phyloP scores from a whole-genome alignment of 2,888 invertebrate genomes.

The Dolichomitus sp. region DNA sequence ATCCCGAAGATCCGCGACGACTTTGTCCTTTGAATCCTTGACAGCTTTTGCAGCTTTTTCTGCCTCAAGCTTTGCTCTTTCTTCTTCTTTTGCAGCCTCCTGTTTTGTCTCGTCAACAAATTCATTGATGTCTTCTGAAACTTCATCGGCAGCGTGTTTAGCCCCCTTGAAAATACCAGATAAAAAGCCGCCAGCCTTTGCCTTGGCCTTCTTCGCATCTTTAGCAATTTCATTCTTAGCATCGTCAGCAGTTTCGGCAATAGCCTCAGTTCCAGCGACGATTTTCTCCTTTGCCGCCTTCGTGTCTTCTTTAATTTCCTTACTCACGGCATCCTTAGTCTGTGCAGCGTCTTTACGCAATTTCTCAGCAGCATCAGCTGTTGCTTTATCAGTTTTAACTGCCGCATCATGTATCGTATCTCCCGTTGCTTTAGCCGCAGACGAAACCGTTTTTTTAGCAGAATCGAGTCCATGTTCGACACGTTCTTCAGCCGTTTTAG shows the following conservation, averaged over 20 bases:
- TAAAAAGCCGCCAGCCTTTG: slow-evolving; percentile 71
- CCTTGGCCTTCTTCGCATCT: slow-evolving; percentile 71
- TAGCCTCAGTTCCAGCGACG: slow-evolving; percentile 49
- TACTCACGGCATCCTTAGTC: slow-evolving; percentile 66
- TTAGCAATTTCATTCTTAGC: slow-evolving; percentile 64
- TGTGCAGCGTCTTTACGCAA: slow-evolving; percentile 50
- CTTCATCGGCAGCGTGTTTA: slow-evolving; percentile 72
- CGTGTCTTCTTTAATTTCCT: slow-evolving; percentile 68
- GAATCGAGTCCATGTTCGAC: slow-evolving; percentile 79
- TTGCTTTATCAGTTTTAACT: slow-evolving; percentile 49
- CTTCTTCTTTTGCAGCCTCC: slow-evolving; percentile 60
- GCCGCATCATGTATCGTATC: slow-evolving; percentile 44
- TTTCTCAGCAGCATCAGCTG: slow-evolving; percentile 78
- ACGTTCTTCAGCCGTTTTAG: slow-evolving; percentile 87
- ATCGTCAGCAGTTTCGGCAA: slow-evolving; percentile 59
- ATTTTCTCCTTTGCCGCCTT: slow-evolving; percentile 65
- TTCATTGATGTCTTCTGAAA: slow-evolving; percentile 66
- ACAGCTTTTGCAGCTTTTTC: slow-evolving; percentile 45
- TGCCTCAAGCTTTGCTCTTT: slow-evolving; percentile 56
- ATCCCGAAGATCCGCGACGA: slow-evolving; percentile 62
- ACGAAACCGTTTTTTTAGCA: slow-evolving; percentile 72
- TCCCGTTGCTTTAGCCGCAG: slow-evolving; percentile 83
- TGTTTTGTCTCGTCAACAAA: slow-evolving; percentile 60
- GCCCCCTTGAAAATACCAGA: slow-evolving; percentile 74
- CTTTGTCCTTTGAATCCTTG: slow-evolving; percentile 59